Conservation (phyloP, 2,888 invertebrate genomes). For the Microdon myrmicae region DNA sequence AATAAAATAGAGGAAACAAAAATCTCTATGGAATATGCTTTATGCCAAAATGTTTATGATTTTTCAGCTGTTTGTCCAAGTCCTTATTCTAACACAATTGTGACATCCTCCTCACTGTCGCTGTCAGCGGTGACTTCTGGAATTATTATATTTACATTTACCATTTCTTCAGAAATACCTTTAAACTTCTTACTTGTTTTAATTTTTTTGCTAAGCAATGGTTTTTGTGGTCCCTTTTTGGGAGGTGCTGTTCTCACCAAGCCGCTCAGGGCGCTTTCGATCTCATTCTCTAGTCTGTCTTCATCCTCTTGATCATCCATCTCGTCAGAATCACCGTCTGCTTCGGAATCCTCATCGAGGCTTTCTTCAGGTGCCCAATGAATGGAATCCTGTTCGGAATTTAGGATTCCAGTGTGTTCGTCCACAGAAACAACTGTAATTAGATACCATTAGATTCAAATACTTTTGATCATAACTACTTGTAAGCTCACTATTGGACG, state of each 20-base stretch:
- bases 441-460: too few relatives aligned
- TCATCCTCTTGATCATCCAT: slow-evolving; percentile 40
- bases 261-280: slow-evolving; percentile 43
- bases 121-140: slow-evolving; percentile 39
- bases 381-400: slow-evolving; percentile 45
- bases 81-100: slow-evolving; percentile 46
- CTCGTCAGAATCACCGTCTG: slow-evolving; percentile 39
- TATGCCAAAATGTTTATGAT: too few relatives aligned
- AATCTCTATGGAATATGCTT: too few relatives aligned
- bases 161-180: not conserved
- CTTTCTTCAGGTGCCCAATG: slow-evolving; percentile 55
- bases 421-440: slow-evolving; percentile 50
- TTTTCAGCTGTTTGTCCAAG: too few relatives aligned
- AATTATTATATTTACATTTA: slow-evolving; percentile 16
- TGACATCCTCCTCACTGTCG: slow-evolving; percentile 58
- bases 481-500: too few relatives aligned
- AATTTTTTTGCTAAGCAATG: slow-evolving; percentile 19
- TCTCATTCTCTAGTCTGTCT: slow-evolving; percentile 41
- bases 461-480: not conserved
- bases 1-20: too few relatives aligned
- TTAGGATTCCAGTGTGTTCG: slow-evolving; percentile 33
- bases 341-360: slow-evolving; percentile 49
- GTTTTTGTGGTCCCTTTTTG: slow-evolving; percentile 41
- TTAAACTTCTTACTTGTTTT: slow-evolving; percentile 26
- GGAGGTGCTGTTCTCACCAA: slow-evolving; percentile 40